A percentile compares a stretch with the other conserved stretches of the same genome.
phyloP scores from a whole-genome alignment of 2,888 invertebrate species.

The Podabrus alpinus region DNA sequence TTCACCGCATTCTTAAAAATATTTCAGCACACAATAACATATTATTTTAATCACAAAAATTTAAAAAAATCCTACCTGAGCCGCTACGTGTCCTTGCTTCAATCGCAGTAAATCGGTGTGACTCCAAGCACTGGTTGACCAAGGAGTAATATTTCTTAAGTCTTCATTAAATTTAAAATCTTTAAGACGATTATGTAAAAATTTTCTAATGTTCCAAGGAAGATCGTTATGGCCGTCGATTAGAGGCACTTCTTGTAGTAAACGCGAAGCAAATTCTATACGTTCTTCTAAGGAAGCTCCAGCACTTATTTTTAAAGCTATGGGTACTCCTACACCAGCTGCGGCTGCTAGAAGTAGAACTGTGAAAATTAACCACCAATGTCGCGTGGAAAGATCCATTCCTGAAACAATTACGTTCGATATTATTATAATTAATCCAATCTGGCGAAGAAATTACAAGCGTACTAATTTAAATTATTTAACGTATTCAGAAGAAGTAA shows the following conservation, averaged over 20 bases:
- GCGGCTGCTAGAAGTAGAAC: conserved; percentile 77
- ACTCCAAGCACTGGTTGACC: conserved; percentile 75
- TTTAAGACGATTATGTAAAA: conserved; percentile 84
- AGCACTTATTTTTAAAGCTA: conserved; percentile 76
- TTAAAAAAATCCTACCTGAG: conserved; percentile 64
- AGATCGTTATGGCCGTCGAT: conserved; percentile 89
- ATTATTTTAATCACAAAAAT: not conserved
- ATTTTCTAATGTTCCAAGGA: conserved; percentile 89
- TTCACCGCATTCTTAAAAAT: not conserved
- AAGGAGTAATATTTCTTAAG: conserved; percentile 69
- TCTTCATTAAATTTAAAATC: conserved; percentile 78
- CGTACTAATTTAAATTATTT: not conserved
- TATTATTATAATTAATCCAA: not conserved
- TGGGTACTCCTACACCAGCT: conserved; percentile 79
- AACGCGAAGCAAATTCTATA: conserved; percentile 71
- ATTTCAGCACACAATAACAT: not conserved
- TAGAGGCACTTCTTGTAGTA: conserved; percentile 77
- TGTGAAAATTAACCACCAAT: conserved; percentile 78
- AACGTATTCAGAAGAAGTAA: not conserved
- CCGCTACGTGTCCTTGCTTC: conserved; percentile 74
- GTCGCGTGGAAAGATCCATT: conserved; percentile 64
- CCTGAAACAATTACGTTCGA: conserved; percentile 50
- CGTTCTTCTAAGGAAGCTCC: conserved; percentile 78
- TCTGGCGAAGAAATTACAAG: not conserved
- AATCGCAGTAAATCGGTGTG: conserved; percentile 79